Evolutionary conservation across 2,888 invertebrate genomes (phyloP), one percentile per base, ranked within the genome.

Genomic region (Rhopalosiphum nymphaeae): DNA sequence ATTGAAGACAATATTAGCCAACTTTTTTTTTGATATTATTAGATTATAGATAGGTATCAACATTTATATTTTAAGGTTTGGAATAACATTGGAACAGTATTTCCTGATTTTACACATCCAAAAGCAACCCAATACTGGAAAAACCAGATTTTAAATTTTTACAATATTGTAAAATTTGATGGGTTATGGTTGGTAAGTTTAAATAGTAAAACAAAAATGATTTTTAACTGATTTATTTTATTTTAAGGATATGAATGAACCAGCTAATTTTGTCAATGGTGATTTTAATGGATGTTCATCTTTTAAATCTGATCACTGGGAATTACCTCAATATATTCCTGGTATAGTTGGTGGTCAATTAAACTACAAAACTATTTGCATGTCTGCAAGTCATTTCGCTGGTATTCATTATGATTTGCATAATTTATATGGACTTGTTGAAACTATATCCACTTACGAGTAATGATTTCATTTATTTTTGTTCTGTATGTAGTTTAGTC

Each of bases 201-300:
- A 67, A 90, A 92, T 91, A 86, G 16, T 78, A 36, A 78, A 67
- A 78, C 16, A 36, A 78, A 78, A n/a, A 67, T 36, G 1, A 78
- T 78, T 78, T 78, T 67, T 5, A 78, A 7, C 36, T 78, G n/a
- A 78, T 78, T 1, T 21, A 36, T n/a, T 78, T 29, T 94, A 91
- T 88, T 89, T 95, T 13, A 91, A 97, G 97, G 98, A 98, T 95
- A 98, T 98, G 98, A 98, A 98, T 96, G 98, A 98, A 95, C 98
- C 98, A 0, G 97, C 98, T 0, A 98, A 98, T 96, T 98, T 98
- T 96, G 96, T 97, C 42, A 96, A 97, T 95, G 98, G 97, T 0
- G 96, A 96, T 0, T 95, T 96, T 93, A 95, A 96, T 85, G 96
- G 96, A 0, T 94, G 94, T 56, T 96, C 5, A 95, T 96, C 0